Evolutionary conservation across 2,888 invertebrate species (phyloP), one percentile per base, ranked within the genome.

Genomic region (Athetis lepigone): DNA sequence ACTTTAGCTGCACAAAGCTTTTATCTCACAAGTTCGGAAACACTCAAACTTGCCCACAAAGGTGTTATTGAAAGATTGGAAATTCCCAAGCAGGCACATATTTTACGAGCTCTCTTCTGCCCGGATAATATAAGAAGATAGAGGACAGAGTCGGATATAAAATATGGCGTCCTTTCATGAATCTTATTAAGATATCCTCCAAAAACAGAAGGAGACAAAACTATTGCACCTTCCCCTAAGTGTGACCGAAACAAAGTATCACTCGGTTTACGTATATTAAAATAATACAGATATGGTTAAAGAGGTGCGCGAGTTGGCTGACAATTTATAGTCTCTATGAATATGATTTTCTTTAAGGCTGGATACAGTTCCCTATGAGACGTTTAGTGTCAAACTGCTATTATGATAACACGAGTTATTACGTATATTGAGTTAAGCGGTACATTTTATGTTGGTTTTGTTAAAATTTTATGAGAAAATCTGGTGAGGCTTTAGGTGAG

Each of bases 151-250:
- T 95, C 95, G 95, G 96, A 96, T 96, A 96, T 97, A 97, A 97
- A 97, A 97, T 97, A 97, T 97, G 96, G 96, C 96, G 96, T 96
- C 96, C 97, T 96, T 97, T 97, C 97, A 97, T 97, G 97, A 97
- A 97, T 97, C 97, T 97, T 97, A 97, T 97, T 97, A 97, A 96
- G 96, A 96, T 96, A 96, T 96, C 96, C 96, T 95, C 93, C 95
- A 91, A 95, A 96, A 96, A 96, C 91, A 67, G 94, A 94, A 77
- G 75, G 89, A 79, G 94, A 93, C 67, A 78, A 73, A 83, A 83
- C 82, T 80, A 89, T 83, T 68, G 46, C 21, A 68, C 62, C 76
- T 70, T 64, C 59, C 2, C 4, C 0, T 8, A 33, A 25, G 82
- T 33, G 67, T n/a, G 84, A 89, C 77, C 40, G 79, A 80, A 88